Conservation (phyloP, 2,797 vertebrate species). For the Glossophaga mutica region DNA sequence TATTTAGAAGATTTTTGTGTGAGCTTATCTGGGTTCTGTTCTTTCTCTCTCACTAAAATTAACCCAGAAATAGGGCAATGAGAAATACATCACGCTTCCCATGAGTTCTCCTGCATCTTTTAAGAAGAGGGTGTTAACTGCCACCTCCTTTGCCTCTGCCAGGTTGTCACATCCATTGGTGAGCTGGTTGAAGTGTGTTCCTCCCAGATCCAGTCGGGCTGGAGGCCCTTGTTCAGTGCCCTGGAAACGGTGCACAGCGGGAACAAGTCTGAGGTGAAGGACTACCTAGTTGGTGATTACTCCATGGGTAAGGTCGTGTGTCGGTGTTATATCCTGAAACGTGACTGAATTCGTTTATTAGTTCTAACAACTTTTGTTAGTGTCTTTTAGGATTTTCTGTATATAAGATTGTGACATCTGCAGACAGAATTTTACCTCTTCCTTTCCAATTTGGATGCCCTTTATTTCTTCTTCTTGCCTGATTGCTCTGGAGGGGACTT, state of each 20-base stretch:
- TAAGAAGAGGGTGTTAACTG: background rate
- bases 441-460: background rate
- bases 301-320: constrained; percentile 88
- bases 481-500: background rate
- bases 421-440: background rate
- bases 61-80: background rate
- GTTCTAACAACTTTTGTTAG: background rate
- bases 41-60: constrained; percentile 14
- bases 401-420: background rate
- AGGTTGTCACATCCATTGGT: constrained; percentile 96
- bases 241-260: constrained; percentile 93
- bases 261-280: constrained; percentile 91
- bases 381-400: background rate
- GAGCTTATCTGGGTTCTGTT: background rate
- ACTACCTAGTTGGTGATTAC: constrained; percentile 95
- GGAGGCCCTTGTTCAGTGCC: constrained; percentile 97
- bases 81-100: background rate
- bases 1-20: background rate
- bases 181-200: constrained; percentile 98
- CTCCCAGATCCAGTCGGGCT: constrained; percentile 95
- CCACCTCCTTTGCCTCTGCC: background rate
- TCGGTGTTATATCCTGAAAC: background rate
- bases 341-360: background rate
- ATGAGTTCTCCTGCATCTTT: background rate
- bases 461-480: background rate